These are phyloP conservation scores for Amazona vittata DNA, from an alignment of 2,113 vertebrate genomes.

Conservation along the genomic window DNA sequence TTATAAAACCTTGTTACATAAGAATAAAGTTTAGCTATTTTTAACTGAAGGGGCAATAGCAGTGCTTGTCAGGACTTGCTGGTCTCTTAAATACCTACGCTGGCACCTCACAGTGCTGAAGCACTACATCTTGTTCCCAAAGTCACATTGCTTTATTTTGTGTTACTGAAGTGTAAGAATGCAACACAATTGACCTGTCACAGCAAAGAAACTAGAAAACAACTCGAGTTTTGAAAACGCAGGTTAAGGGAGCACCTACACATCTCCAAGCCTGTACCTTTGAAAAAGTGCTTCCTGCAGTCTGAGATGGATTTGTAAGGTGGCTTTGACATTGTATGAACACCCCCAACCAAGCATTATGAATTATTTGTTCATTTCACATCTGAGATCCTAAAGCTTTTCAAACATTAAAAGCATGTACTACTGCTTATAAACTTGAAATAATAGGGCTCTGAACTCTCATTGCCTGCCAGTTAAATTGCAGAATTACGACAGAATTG, in stretches of 20 bases:
- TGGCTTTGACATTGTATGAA: conserved; percentile 57
- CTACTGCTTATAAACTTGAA: conserved; percentile 49
- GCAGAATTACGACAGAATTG: neutral
- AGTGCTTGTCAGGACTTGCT: neutral
- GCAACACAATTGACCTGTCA: conserved; percentile 47
- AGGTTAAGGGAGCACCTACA: conserved; percentile 52
- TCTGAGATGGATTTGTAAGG: conserved; percentile 56
- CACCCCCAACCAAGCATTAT: conserved; percentile 20
- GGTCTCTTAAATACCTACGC: neutral
- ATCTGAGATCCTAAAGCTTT: conserved; percentile 49
- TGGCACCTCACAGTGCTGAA: neutral
- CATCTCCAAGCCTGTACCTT: conserved; percentile 25
- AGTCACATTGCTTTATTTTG: neutral
- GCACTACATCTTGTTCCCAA: conserved; percentile 8
- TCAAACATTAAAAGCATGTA: conserved; percentile 41
- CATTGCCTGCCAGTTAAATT: conserved; percentile 13
- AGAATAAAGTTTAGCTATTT: neutral
- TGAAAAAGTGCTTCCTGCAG: conserved; percentile 35
- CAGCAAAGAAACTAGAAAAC: conserved; percentile 57
- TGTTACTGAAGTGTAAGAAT: conserved; percentile 31
- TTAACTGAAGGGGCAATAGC: neutral
- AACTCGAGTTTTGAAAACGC: conserved; percentile 50
- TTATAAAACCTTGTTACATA: neutral
- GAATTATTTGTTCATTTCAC: conserved; percentile 67
- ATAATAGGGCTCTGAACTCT: conserved; percentile 52